Conservation (phyloP, 1,140 invertebrate genomes). For the Leucophenga varia region DNA sequence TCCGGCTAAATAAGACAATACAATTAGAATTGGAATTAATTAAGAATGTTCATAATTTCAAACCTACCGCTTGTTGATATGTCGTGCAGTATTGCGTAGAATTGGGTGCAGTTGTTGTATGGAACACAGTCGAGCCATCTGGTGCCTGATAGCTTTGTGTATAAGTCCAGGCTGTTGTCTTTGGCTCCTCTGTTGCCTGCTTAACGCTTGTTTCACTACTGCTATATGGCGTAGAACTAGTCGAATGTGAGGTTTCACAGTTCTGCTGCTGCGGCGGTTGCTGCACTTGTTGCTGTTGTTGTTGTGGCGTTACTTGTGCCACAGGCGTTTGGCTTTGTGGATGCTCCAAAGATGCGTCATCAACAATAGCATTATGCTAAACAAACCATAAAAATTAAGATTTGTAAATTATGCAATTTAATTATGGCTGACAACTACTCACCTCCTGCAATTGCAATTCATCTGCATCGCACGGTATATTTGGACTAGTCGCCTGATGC, state of each 20-base stretch:
- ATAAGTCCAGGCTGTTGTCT: conserved; percentile 47
- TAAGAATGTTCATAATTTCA: background rate
- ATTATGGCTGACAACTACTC: no score
- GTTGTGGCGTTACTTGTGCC: conserved; percentile 8
- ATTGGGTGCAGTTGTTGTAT: conserved; percentile 45
- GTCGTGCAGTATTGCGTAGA: conserved; percentile 48
- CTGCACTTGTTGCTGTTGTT: conserved; percentile 23
- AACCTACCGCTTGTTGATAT: conserved; percentile 54
- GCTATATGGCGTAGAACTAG: conserved; percentile 50
- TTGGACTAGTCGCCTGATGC: conserved; percentile 55
- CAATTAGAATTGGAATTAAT: background rate
- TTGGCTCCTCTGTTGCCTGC: conserved; percentile 39
- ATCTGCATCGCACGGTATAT: conserved; percentile 42
- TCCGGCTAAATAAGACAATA: conserved; percentile 34
- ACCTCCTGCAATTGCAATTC: conserved; percentile 13
- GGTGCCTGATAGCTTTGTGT: conserved; percentile 49
- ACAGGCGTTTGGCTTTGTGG: conserved; percentile 10
- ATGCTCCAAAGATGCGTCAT: conserved; percentile 13
- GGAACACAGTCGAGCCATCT: conserved; percentile 51
- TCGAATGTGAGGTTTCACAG: conserved; percentile 43
- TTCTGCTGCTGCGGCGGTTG: conserved; percentile 20
- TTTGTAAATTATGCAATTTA: no score
- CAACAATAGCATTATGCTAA: conserved; percentile 6
- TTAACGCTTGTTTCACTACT: conserved; percentile 39
- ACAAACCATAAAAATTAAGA: no score